phyloP scores from a whole-genome alignment of 2,888 invertebrate genomes.

The Ennomos fuscantarius region DNA sequence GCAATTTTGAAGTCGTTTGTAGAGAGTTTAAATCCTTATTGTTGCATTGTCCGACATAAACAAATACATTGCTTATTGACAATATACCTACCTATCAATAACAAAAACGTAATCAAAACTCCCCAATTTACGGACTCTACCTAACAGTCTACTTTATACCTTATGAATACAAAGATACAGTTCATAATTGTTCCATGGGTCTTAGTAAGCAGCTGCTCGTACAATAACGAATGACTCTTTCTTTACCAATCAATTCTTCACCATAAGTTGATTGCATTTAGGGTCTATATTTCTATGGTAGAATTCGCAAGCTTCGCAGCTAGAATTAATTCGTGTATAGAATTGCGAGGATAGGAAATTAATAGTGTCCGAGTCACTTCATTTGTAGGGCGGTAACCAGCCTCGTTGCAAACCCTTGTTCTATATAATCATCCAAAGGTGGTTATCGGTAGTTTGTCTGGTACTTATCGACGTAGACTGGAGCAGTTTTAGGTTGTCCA shows the following conservation, averaged over 20 bases:
- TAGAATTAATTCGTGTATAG: constrained; percentile 14
- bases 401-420: constrained; percentile 26
- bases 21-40: too few relatives aligned
- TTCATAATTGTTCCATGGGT: not conserved
- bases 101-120: too few relatives aligned
- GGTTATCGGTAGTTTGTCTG: not conserved
- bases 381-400: constrained; percentile 21
- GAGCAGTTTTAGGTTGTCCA: too few relatives aligned
- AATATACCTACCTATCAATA: too few relatives aligned
- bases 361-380: constrained; percentile 29
- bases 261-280: not conserved
- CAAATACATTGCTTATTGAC: too few relatives aligned
- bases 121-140: too few relatives aligned
- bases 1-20: too few relatives aligned
- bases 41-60: too few relatives aligned
- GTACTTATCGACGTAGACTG: too few relatives aligned
- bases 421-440: constrained; percentile 8
- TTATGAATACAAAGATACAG: not conserved
- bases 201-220: not conserved
- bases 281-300: not conserved
- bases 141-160: not conserved
- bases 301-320: not conserved
- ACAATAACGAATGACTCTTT: not conserved
- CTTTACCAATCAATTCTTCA: constrained; percentile 1
- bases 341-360: constrained; percentile 20